Conservation (phyloP, 2,113 vertebrate genomes). For the Podiceps cristatus region DNA sequence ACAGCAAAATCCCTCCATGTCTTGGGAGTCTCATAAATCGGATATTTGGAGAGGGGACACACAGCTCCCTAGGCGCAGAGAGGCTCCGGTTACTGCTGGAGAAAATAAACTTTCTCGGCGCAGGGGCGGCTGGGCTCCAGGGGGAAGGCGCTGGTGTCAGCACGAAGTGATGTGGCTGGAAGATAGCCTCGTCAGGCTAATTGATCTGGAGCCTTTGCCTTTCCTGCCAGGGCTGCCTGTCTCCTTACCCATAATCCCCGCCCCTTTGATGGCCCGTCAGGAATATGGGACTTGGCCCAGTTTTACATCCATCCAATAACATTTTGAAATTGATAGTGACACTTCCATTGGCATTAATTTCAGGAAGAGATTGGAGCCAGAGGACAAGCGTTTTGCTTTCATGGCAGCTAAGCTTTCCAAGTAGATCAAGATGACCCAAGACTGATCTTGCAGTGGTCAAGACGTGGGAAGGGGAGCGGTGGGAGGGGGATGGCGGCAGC, state of each 20-base stretch:
- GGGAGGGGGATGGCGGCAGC: not conserved
- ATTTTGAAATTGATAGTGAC: slow-evolving; percentile 85
- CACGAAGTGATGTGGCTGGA: slow-evolving; percentile 69
- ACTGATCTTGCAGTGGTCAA: slow-evolving; percentile 43
- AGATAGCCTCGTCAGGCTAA: slow-evolving; percentile 79
- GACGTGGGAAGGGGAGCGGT: not conserved
- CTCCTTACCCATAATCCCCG: slow-evolving; percentile 79
- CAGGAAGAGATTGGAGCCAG: slow-evolving; percentile 76
- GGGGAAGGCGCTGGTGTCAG: slow-evolving; percentile 65
- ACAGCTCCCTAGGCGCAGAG: not conserved
- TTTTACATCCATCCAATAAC: slow-evolving; percentile 76
- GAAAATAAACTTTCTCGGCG: not conserved
- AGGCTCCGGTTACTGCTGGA: slow-evolving; percentile 59
- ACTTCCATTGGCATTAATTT: slow-evolving; percentile 80
- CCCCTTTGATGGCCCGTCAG: slow-evolving; percentile 75
- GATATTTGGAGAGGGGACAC: not conserved
- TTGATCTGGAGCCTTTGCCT: slow-evolving; percentile 79
- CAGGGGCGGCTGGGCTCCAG: not conserved
- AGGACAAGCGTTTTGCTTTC: slow-evolving; percentile 75
- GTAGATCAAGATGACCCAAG: slow-evolving; percentile 65
- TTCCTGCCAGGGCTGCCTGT: slow-evolving; percentile 78
- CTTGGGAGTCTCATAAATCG: not conserved
- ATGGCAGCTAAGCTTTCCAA: slow-evolving; percentile 71
- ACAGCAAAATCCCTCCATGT: not conserved
- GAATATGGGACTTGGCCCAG: slow-evolving; percentile 74